Evolutionary conservation across 2,797 vertebrate species (phyloP).

Genomic region (Coreius guichenoti): DNA sequence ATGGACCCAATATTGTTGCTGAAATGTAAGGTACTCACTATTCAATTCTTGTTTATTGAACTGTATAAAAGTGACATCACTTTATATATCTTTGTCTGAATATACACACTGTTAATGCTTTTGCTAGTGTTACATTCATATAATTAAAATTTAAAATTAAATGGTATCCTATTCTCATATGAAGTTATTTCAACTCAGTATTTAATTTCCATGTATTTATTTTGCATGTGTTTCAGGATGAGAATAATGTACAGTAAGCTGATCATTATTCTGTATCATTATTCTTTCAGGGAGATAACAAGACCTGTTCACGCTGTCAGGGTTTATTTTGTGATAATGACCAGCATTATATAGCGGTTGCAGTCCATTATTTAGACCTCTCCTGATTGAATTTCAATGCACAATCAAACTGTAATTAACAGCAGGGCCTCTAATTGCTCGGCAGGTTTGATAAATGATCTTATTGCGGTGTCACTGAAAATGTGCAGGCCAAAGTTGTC

Average conservation of each 20-base stretch:
- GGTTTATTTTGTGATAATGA: constrained; percentile 19
- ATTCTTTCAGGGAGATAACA: constrained; percentile 1
- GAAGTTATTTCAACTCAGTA: not conserved
- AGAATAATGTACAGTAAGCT: not conserved
- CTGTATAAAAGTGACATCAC: not conserved
- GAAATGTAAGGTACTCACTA: not conserved
- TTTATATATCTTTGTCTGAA: not conserved
- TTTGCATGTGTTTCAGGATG: not conserved
- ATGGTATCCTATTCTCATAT: not conserved
- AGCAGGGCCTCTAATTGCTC: constrained; percentile 18
- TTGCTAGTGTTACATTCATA: not conserved
- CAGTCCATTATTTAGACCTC: constrained; percentile 22
- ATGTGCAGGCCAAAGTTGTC: not conserved
- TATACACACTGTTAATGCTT: not conserved
- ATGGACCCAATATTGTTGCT: not conserved
- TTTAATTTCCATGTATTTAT: not conserved
- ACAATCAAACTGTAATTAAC: constrained; percentile 27
- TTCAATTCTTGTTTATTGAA: not conserved
- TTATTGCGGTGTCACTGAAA: constrained; percentile 13
- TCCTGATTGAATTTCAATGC: constrained; percentile 27
- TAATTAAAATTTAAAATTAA: not conserved
- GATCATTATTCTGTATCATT: not conserved
- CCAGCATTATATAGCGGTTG: constrained; percentile 4
- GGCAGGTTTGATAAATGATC: constrained; percentile 36
- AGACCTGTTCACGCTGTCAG: not conserved